Base-by-base conservation (phyloP, 2,797 vertebrate genomes). In the Sorex maritimensis region DNA sequence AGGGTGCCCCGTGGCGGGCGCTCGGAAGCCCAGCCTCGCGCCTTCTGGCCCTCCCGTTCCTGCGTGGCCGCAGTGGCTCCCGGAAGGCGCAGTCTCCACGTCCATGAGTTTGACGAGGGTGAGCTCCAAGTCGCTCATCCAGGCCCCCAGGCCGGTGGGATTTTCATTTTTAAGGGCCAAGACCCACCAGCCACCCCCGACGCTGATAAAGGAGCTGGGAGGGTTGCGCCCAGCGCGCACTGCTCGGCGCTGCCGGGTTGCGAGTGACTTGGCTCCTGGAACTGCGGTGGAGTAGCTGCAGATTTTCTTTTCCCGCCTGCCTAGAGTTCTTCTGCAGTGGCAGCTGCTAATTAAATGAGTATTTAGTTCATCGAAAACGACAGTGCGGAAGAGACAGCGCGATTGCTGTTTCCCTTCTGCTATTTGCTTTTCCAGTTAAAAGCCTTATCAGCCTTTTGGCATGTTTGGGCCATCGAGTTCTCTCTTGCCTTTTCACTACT, bases 151-250 rank as follows among this genome's bases (percentile, higher is more conserved):
- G 19, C 13, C 58, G n/a, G 0, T 77, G 69, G 73, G 28, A 44
- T 69, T 93, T 92, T 86, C 52, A 8, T 61, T 67, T 71, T 87
- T 38, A 44, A 81, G 46, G n/a, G 24, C 34, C n/a, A 73, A 65
- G 63, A 81, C 69, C 58, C 84, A 73, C 28, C 79, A 26, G 5
- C 55, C 3, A 6, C 52, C 58, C 30, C 0, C 12, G 28, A 34
- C 49, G 81, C 79, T 44, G 30, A 44, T 44, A 71, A 52, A 69
- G 34, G 34, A n/a, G 26, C 10, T 26, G 58, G 41, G 30, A 83
- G 38, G 41, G 74, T 78, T 72, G 61, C 73, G 13, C 17, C 4
- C 15, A 6, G 17, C 49, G 61, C 63, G 61, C 38, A 7, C 2
- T 58, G 55, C 55, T 58, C 55, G 19, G 55, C 19, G 17, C 55